Evolutionary conservation across 1,140 invertebrate species (phyloP).

Genomic region (Mylabris phalerata): DNA sequence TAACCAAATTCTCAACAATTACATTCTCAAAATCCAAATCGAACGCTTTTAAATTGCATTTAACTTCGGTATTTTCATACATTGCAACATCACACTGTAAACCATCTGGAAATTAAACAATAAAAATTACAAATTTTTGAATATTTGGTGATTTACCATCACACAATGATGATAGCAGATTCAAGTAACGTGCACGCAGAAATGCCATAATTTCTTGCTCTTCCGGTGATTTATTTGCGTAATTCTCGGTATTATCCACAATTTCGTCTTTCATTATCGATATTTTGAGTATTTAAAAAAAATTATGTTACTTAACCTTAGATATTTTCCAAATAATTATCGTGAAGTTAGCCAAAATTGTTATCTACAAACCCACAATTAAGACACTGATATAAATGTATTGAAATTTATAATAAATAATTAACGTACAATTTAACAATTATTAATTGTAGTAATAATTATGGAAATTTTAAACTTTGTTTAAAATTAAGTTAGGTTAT

Average conservation of each 20-base stretch:
- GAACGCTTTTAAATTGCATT: slow-evolving; percentile 27
- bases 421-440: too few relatives aligned
- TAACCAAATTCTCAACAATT: slow-evolving; percentile 31
- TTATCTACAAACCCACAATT: too few relatives aligned
- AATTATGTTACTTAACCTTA: too few relatives aligned
- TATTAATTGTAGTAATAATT: too few relatives aligned
- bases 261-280: too few relatives aligned
- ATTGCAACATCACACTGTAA: slow-evolving; percentile 26
- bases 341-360: not conserved
- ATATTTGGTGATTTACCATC: slow-evolving; percentile 7
- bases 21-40: slow-evolving; percentile 33
- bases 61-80: slow-evolving; percentile 29
- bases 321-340: not conserved
- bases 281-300: too few relatives aligned
- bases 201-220: slow-evolving; percentile 26
- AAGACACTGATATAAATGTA: too few relatives aligned
- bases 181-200: slow-evolving; percentile 32
- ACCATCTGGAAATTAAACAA: slow-evolving; percentile 6
- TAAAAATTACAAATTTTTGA: too few relatives aligned
- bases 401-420: too few relatives aligned
- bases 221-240: not conserved
- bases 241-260: too few relatives aligned
- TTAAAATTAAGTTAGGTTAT: too few relatives aligned
- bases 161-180: slow-evolving; percentile 26
- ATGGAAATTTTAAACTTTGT: too few relatives aligned